phyloP scores from a whole-genome alignment of 2,888 invertebrate species.

The Heliconius cydno region DNA sequence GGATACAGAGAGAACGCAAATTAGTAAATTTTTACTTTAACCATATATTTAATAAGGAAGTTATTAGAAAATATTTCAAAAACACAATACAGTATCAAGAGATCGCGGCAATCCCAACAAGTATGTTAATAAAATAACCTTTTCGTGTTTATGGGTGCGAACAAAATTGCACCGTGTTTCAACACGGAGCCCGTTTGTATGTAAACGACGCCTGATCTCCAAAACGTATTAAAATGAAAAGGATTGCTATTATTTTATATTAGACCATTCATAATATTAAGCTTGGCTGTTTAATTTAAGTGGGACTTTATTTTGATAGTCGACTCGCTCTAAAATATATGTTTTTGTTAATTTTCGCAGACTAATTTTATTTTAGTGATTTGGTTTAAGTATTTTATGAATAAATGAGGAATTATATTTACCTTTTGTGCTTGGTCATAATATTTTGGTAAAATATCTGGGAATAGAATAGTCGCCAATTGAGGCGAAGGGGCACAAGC shows the following conservation, averaged over 20 bases:
- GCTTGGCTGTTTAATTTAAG: slow-evolving; percentile 31
- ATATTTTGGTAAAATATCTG: background rate
- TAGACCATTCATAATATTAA: slow-evolving; percentile 40
- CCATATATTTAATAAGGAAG: background rate
- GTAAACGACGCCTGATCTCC: slow-evolving; percentile 65
- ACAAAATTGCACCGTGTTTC: slow-evolving; percentile 61
- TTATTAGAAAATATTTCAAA: background rate
- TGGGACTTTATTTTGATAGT: slow-evolving; percentile 30
- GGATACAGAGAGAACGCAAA: no score
- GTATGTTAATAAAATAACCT: slow-evolving; percentile 48
- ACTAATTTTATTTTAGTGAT: slow-evolving; percentile 16
- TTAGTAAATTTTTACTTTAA: no score
- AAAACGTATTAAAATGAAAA: slow-evolving; percentile 62
- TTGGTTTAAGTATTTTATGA: slow-evolving; percentile 1
- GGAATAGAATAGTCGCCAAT: no score
- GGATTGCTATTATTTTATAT: slow-evolving; percentile 66
- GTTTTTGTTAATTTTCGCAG: slow-evolving; percentile 1
- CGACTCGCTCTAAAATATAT: slow-evolving; percentile 17
- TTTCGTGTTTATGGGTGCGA: slow-evolving; percentile 59
- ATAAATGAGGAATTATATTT: background rate
- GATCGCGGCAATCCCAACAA: slow-evolving; percentile 27
- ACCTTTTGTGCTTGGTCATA: background rate
- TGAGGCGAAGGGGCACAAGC: no score
- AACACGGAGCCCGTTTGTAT: slow-evolving; percentile 60
- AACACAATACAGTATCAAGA: background rate